Percentiles rank a stretch among this genome's conserved stretches.
phyloP scores from a whole-genome alignment of 1,140 invertebrate genomes.

The Cydia splendana region DNA sequence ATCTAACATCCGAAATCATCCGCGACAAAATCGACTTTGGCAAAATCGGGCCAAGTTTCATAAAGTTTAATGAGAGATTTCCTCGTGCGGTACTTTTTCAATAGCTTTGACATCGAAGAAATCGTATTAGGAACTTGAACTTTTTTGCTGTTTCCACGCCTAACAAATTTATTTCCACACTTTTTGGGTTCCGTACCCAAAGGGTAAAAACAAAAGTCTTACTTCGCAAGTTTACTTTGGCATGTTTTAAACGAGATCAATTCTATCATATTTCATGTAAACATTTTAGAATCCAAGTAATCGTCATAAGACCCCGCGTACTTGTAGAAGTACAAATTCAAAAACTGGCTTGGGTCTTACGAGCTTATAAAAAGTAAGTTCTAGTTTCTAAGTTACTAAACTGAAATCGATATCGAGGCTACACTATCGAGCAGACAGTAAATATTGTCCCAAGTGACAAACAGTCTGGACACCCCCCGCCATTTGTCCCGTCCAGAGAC shows the following conservation, averaged over 20 bases:
- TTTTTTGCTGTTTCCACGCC: not conserved
- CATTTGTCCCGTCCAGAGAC: slow-evolving; percentile 12
- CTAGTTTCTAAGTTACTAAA: not conserved
- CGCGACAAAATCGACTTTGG: not conserved
- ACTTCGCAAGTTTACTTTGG: too few species aligned
- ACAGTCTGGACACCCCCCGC: not conserved
- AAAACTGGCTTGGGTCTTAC: not conserved
- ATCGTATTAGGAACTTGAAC: not conserved
- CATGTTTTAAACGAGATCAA: too few species aligned
- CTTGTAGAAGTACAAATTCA: not conserved
- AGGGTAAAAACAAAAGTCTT: too few species aligned
- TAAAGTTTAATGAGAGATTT: slow-evolving; percentile 1
- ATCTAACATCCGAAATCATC: too few species aligned
- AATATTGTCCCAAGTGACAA: slow-evolving; percentile 5
- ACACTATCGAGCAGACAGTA: not conserved
- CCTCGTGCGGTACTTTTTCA: not conserved
- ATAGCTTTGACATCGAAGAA: not conserved
- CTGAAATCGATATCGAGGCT: not conserved
- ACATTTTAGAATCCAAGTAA: too few species aligned
- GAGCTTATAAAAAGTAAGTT: too few species aligned
- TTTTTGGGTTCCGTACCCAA: not conserved
- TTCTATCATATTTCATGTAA: too few species aligned
- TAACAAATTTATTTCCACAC: not conserved
- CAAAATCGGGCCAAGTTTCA: not conserved
- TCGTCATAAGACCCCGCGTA: too few species aligned